phyloP scores from a whole-genome alignment of 2,888 invertebrate genomes.

The Heliconius cydno region DNA sequence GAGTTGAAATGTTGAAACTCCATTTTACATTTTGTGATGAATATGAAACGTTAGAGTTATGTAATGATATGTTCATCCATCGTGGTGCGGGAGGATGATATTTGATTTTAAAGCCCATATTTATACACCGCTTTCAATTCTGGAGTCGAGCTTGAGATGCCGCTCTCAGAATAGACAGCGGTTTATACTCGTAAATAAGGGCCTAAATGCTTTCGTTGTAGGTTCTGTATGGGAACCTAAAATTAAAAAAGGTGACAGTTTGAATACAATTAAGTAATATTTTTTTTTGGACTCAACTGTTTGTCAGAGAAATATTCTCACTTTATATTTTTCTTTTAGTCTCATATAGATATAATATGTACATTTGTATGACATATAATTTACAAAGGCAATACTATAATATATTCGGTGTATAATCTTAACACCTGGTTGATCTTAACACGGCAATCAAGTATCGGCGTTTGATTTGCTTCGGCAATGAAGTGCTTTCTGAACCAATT shows the following conservation, averaged over 20 bases:
- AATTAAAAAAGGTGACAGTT: neutral
- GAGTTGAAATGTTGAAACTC: neutral
- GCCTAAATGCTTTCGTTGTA: no score
- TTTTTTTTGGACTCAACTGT: neutral
- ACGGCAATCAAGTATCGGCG: neutral
- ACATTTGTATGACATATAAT: neutral
- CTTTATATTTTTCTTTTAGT: neutral
- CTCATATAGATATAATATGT: neutral
- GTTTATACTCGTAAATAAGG: no score
- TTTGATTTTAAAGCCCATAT: no score
- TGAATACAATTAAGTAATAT: neutral
- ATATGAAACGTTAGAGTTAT: neutral
- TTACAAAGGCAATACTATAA: neutral
- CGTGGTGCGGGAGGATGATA: neutral
- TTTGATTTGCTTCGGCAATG: neutral
- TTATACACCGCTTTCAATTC: no score
- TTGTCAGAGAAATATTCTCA: neutral
- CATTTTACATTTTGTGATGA: neutral
- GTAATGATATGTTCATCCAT: neutral
- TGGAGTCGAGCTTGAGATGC: no score
- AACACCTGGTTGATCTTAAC: neutral
- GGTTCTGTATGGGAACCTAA: neutral
- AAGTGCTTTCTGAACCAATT: neutral
- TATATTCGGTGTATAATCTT: neutral
- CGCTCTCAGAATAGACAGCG: no score